Evolutionary conservation across 2,888 invertebrate species (phyloP), one percentile per base, ranked within the genome.

Genomic region (Carterocephalus palaemon): DNA sequence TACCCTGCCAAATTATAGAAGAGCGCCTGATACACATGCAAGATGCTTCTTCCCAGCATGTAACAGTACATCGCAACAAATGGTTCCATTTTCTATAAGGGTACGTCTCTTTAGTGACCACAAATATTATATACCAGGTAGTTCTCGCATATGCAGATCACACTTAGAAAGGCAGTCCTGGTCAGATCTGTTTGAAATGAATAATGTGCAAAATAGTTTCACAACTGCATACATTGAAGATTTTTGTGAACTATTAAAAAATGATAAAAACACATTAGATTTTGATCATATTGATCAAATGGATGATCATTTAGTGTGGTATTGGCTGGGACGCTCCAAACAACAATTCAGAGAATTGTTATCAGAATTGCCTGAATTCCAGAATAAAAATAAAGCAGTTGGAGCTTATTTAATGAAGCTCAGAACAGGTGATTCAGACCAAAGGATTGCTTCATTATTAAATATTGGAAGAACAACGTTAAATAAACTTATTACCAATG

Each of bases 311-410:
- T 8, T 52, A 13, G 39, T 42, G 7, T 43, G 37, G 38, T 53
- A 51, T 45, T 49, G 39, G 45, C 16, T 51, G 16, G 47, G 51
- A 13, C 39, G 46, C 8, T 49, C 49, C 2, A 52, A 52, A 46
- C 22, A 43, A 24, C 52, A 52, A 33, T 49, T 51, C 8, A 39
- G 31, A 37, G 48, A 48, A 13, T 22, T 46, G 5, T n/a, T 16
- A 34, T 8, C 23, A 22, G 37, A 33, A n/a, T 10, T 37, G 10
- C 32, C 45, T 12, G 31, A 32, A 0, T 45, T 37, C 8, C 23
- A 17, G n/a, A 32, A 32, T 1, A 9, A 24, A 2, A 10, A 3
- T 7, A 45, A 8, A 32, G 29, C 39, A 2, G 24, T 47, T 32
- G 41, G 28, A n/a, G 33, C 31, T 3, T 43, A 48, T 34, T 33